Evolutionary conservation across 1,140 invertebrate genomes (phyloP).

Genomic region (Apis florea): DNA sequence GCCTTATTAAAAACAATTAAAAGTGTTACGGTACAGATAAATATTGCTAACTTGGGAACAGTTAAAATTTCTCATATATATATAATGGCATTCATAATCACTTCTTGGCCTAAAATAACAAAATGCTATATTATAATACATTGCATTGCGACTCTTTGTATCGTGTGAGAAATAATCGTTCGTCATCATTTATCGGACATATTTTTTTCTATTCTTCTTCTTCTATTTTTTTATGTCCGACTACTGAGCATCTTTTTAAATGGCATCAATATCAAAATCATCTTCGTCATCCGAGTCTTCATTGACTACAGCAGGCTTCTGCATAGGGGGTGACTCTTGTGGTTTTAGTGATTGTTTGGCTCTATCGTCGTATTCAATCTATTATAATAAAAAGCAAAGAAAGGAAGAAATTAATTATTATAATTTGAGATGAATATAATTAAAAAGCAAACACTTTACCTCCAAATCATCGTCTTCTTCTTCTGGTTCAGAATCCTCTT

Average conservation of each 20-base stretch:
- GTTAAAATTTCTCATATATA: slow-evolving; percentile 68
- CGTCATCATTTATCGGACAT: slow-evolving; percentile 46
- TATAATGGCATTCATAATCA: slow-evolving; percentile 53
- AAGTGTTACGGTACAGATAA: slow-evolving; percentile 68
- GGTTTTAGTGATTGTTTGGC: slow-evolving; percentile 88
- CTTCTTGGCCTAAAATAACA: slow-evolving; percentile 62
- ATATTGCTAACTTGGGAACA: slow-evolving; percentile 68
- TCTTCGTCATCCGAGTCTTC: slow-evolving; percentile 87
- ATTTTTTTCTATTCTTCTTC: slow-evolving; percentile 30
- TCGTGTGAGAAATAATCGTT: slow-evolving; percentile 53
- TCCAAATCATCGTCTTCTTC: slow-evolving; percentile 87
- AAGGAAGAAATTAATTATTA: neutral
- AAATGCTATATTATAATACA: slow-evolving; percentile 64
- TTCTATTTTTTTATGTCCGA: slow-evolving; percentile 25
- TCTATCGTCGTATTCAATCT: slow-evolving; percentile 94
- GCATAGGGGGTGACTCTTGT: slow-evolving; percentile 72
- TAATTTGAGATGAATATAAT: neutral
- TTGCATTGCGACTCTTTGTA: slow-evolving; percentile 62
- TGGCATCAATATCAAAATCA: slow-evolving; percentile 95
- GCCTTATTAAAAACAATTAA: slow-evolving; percentile 57
- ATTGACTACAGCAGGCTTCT: slow-evolving; percentile 75
- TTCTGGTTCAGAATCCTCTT: slow-evolving; percentile 89
- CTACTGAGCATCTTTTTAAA: slow-evolving; percentile 82
- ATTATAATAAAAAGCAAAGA: slow-evolving; percentile 56
- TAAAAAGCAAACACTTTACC: slow-evolving; percentile 52